Evolutionary conservation across 2,113 vertebrate genomes (phyloP).

Genomic region (Oenanthe oenanthe): DNA sequence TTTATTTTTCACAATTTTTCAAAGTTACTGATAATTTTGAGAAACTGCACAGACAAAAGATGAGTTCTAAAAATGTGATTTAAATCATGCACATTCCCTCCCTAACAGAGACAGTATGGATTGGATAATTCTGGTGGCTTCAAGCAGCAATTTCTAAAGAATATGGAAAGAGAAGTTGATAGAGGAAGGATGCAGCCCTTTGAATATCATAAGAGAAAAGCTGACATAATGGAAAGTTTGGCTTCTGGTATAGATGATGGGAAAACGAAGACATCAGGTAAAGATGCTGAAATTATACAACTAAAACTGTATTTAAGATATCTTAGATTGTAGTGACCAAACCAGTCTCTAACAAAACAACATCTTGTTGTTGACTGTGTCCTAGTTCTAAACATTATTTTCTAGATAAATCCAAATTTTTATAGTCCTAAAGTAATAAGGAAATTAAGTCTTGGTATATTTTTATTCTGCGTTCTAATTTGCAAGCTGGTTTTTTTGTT

Average conservation of each 20-base stretch:
- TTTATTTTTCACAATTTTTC: not conserved
- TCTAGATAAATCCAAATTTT: not conserved
- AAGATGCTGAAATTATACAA: not conserved
- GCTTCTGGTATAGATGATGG: constrained; percentile 89
- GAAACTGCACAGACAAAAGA: not conserved
- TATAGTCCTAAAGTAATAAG: not conserved
- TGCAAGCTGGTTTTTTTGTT: not conserved
- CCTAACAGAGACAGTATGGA: constrained; percentile 85
- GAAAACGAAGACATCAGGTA: constrained; percentile 87
- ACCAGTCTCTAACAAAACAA: not conserved
- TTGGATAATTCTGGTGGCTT: constrained; percentile 89
- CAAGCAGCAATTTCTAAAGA: constrained; percentile 83
- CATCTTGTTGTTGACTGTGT: not conserved
- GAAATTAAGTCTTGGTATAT: not conserved
- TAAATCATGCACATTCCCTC: not conserved
- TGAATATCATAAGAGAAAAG: constrained; percentile 87
- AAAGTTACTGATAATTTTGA: not conserved
- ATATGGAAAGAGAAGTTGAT: constrained; percentile 87
- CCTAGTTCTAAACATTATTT: not conserved
- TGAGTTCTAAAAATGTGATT: not conserved
- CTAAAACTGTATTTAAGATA: not conserved
- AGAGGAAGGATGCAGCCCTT: constrained; percentile 84
- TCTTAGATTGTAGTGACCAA: not conserved
- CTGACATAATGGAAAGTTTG: constrained; percentile 89
- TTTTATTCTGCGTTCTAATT: not conserved